Evolutionary conservation across 2,888 invertebrate species (phyloP).

Genomic region (Sarcophaga carnaria): DNA sequence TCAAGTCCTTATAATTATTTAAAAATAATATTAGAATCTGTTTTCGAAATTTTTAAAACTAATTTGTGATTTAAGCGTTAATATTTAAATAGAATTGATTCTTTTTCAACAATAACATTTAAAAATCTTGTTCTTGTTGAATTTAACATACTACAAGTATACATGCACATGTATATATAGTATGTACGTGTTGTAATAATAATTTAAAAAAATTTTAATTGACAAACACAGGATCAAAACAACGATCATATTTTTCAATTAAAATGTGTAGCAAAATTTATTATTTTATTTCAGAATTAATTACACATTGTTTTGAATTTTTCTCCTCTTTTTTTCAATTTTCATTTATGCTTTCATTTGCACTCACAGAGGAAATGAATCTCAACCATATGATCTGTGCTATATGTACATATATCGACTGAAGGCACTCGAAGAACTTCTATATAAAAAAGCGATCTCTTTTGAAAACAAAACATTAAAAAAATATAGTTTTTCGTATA

Average conservation of each 20-base stretch:
- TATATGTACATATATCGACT: not conserved
- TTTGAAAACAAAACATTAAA: conserved; percentile 35
- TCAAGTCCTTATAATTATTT: too few species aligned
- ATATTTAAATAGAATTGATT: too few species aligned
- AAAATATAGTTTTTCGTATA: conserved; percentile 10
- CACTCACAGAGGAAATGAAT: not conserved
- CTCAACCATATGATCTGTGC: not conserved
- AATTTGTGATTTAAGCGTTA: too few species aligned
- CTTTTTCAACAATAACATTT: too few species aligned
- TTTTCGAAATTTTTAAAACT: too few species aligned
- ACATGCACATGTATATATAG: too few species aligned
- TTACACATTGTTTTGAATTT: conserved; percentile 20
- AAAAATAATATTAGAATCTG: too few species aligned
- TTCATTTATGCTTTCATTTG: not conserved
- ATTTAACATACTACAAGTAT: not conserved
- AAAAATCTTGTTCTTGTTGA: not conserved
- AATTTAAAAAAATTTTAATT: conserved; percentile 46
- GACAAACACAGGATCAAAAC: conserved; percentile 20
- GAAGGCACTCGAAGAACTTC: not conserved
- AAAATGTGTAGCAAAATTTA: conserved; percentile 30
- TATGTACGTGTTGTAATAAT: conserved; percentile 1
- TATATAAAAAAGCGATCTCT: conserved; percentile 39
- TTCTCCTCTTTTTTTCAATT: not conserved
- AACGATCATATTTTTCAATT: conserved; percentile 31
- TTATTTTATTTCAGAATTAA: conserved; percentile 50